phyloP scores from a whole-genome alignment of 2,797 vertebrate genomes.

The Amblyraja radiata region DNA sequence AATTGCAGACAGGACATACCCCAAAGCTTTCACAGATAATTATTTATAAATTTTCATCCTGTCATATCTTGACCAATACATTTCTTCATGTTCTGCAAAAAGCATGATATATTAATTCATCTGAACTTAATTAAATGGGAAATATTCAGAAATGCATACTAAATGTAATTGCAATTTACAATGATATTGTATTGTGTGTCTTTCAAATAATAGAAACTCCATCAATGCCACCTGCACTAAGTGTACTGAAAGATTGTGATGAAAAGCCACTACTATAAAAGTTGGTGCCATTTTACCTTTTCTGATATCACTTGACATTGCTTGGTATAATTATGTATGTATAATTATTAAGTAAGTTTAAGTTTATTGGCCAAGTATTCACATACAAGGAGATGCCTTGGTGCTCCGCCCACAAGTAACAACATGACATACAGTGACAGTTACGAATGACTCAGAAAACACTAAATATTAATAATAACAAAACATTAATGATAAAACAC shows the following conservation, averaged over 20 bases:
- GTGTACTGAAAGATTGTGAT: neutral
- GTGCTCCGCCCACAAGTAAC: too few species aligned
- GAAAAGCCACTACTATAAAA: neutral
- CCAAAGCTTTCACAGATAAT: neutral
- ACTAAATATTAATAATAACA: too few species aligned
- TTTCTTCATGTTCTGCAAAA: slow-evolving; percentile 22
- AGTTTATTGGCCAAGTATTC: too few species aligned
- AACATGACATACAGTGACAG: too few species aligned
- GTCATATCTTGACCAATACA: neutral
- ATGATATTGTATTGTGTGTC: neutral
- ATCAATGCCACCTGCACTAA: neutral
- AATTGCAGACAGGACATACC: neutral
- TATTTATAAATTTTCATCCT: slow-evolving; percentile 6
- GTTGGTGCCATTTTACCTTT: neutral
- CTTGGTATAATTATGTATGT: neutral
- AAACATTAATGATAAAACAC: too few species aligned
- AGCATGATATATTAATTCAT: neutral
- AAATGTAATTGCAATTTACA: neutral
- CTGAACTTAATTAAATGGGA: neutral
- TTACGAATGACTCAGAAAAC: too few species aligned
- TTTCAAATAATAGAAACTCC: neutral
- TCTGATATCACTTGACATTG: neutral
- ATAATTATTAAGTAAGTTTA: neutral
- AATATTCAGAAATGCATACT: neutral
- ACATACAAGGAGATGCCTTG: too few species aligned